Base-by-base conservation (phyloP, 2,113 vertebrate genomes). In the Pseudonaja textilis region DNA sequence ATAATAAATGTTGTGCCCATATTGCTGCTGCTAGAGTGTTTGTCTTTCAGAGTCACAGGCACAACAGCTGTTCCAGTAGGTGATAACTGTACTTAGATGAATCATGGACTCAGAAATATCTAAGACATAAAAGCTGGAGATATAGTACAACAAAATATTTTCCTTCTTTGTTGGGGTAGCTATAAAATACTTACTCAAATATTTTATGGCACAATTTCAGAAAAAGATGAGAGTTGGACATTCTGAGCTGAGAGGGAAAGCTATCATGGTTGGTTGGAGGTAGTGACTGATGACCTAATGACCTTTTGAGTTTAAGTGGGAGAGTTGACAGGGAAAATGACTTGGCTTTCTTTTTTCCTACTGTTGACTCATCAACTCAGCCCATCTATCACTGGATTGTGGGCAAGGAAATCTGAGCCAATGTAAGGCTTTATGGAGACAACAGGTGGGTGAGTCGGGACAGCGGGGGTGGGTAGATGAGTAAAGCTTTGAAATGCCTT, bases 401-500 rank as follows among this genome's bases (percentile, higher is more conserved):
- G 94, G 88, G 57, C 90, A 89, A 0, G 22, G 93, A 93, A 93
- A 90, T 59, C 29, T 2, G 94, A 95, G 74, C 94, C 95, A 61
- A 89, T 90, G 59, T 9, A 64, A 93, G 50, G 86, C 54, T 95
- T 93, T 93, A 88, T 89, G 89, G 14, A 26, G 18, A 23, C 86
- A 95, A 5, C 0, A 96, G 11, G 89, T 91, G 95, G 91, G 18
- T 93, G 56, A 85, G 93, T 89, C 29, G 23, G 55, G 74, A n/a
- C n/a, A n/a, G n/a, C n/a, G n/a, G n/a, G n/a, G 88, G 23, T 29
- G 74, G 74, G 74, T 54, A 23, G 88, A 93, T 1, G 45, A 86
- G 61, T 45, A 45, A 90, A 34, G 47, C 92, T 93, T 93, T 90
- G 89, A 90, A 93, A 89, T 86, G 45, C 55, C 56, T 55, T 87